Conservation (phyloP, 2,888 invertebrate species). For the Melinaea marsaeus region DNA sequence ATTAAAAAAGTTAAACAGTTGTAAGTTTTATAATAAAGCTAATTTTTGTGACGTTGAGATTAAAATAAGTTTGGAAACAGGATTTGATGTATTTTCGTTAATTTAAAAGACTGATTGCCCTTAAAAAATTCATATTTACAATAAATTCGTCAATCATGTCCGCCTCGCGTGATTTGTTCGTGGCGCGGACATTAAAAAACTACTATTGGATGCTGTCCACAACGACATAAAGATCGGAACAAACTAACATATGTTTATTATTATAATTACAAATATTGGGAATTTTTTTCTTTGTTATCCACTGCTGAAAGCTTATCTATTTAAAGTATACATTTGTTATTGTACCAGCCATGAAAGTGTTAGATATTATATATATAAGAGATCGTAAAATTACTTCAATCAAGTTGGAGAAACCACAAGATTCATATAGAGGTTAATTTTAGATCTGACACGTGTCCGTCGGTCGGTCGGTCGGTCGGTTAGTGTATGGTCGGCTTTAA, state of each 20-base stretch:
- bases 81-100: background rate
- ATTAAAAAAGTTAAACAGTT: background rate
- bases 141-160: constrained; percentile 27
- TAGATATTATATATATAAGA: background rate
- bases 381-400: constrained; percentile 3
- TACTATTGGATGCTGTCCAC: constrained; percentile 46
- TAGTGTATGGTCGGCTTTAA: constrained; percentile 18
- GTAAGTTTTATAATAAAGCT: background rate
- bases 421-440: background rate
- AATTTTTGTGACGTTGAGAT: background rate
- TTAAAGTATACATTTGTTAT: too few species aligned
- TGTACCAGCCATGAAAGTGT: too few species aligned
- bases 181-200: constrained; percentile 35
- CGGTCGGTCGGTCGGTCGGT: background rate
- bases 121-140: constrained; percentile 16
- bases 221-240: constrained; percentile 12
- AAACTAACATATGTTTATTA: constrained; percentile 2
- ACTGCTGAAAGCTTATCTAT: too few species aligned
- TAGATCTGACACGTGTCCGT: constrained; percentile 3
- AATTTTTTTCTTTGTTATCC: too few species aligned
- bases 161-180: constrained; percentile 40
- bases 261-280: too few species aligned
- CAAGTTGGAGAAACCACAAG: background rate
- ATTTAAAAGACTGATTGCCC: constrained; percentile 1
- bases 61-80: background rate